phyloP scores from a whole-genome alignment of 2,797 vertebrate genomes.

The Coilia nasus region DNA sequence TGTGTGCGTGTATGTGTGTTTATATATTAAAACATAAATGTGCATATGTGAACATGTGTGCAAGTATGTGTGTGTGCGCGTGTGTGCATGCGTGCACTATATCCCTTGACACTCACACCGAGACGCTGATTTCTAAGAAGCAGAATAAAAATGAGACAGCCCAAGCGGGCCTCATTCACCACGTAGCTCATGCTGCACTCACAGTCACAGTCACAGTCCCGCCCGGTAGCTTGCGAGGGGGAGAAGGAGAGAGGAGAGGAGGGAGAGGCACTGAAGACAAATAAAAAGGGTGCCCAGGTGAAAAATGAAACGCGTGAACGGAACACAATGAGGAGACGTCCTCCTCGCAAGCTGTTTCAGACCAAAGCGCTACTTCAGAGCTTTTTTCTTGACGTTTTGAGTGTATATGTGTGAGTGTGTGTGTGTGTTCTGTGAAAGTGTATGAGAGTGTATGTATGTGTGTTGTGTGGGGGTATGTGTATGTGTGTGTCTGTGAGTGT shows the following conservation, averaged over 20 bases:
- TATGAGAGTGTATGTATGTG: too few relatives aligned
- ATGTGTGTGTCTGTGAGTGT: too few relatives aligned
- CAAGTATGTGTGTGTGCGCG: not conserved
- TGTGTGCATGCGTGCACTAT: not conserved
- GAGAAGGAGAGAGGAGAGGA: not conserved
- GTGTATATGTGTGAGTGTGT: too few relatives aligned
- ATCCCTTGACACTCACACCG: not conserved
- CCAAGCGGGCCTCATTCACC: not conserved
- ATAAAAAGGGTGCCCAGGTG: not conserved
- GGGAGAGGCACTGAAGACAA: not conserved
- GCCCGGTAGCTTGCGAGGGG: not conserved
- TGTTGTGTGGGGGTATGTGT: too few relatives aligned
- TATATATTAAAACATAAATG: not conserved
- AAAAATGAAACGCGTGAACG: not conserved
- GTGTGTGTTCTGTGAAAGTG: too few relatives aligned
- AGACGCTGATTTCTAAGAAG: not conserved
- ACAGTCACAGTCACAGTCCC: not conserved
- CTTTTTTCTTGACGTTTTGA: not conserved
- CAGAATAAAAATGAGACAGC: not conserved
- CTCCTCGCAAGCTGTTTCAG: not conserved
- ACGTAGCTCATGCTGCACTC: not conserved
- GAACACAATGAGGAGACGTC: not conserved
- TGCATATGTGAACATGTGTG: too few relatives aligned
- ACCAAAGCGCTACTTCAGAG: not conserved
- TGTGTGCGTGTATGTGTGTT: conserved; percentile 18